Evolutionary conservation across 2,113 vertebrate genomes (phyloP).

Genomic region (Recurvirostra avosetta): DNA sequence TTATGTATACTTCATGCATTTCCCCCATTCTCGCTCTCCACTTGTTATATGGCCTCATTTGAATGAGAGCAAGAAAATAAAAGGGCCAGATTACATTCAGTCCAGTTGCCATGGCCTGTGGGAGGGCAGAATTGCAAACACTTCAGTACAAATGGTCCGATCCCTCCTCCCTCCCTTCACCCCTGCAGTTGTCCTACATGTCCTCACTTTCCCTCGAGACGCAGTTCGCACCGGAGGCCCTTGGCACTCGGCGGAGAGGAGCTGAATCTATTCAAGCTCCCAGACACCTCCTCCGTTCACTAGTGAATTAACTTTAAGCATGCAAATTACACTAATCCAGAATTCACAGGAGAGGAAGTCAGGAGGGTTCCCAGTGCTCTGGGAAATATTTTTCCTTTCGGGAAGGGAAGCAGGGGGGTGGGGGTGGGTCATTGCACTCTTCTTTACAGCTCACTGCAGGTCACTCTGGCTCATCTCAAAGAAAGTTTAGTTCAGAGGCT

Average conservation of each 20-base stretch:
- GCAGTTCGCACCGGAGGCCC: background rate
- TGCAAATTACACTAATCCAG: constrained; percentile 55
- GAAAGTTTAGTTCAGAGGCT: constrained; percentile 49
- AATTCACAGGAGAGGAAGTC: constrained; percentile 54
- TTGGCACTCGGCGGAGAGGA: background rate
- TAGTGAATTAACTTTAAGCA: constrained; percentile 45
- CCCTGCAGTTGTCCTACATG: constrained; percentile 34
- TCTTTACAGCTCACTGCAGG: constrained; percentile 39
- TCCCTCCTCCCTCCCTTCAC: constrained; percentile 37
- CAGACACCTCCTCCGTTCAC: constrained; percentile 48
- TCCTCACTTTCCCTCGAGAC: constrained; percentile 45
- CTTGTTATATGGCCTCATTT: constrained; percentile 39
- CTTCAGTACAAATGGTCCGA: constrained; percentile 37
- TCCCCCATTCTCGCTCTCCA: background rate
- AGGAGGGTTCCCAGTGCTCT: constrained; percentile 20
- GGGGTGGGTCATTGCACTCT: constrained; percentile 5
- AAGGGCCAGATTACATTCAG: constrained; percentile 49
- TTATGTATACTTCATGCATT: background rate
- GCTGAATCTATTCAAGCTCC: constrained; percentile 27
- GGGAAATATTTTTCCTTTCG: background rate
- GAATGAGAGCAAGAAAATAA: constrained; percentile 50
- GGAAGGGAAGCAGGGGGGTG: background rate
- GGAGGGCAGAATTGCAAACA: constrained; percentile 45
- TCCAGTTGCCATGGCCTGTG: constrained; percentile 47
- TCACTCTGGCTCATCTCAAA: constrained; percentile 52